Evolutionary conservation across 2,888 invertebrate genomes (phyloP), one percentile per base, ranked within the genome.

Genomic region (Meandrusa payeni): DNA sequence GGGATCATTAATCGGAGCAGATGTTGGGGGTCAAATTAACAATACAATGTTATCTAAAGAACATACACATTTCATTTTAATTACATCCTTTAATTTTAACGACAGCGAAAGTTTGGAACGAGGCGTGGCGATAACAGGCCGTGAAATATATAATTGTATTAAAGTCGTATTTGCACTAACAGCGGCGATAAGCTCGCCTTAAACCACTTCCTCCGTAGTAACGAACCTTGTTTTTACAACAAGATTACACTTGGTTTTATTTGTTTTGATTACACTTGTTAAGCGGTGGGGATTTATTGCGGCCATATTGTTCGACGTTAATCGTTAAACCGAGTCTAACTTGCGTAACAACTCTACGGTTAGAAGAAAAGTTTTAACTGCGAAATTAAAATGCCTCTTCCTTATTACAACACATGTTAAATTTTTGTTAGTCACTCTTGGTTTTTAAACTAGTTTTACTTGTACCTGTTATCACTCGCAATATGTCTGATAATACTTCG

Each of bases 121-220:
- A 6, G 36, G 17, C 11, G 12, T n/a, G 7, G 12, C 40, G 38
- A 23, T 41, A 54, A 55, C 62, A 72, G 69, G 69, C 73, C 71
- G 69, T 72, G 68, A 74, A 69, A 61, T 71, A 74, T 74, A 74
- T 75, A 69, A 69, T 67, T 61, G 57, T 68, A 74, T 67, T 72
- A 72, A 69, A 59, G 61, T 59, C 55, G 59, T 65, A 66, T 72
- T 69, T 65, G 66, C 61, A 52, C 54, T 61, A 61, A 65, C 61
- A 53, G 54, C 54, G 42, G 45, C 61, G 68, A 73, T 76, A 74
- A 72, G 63, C 54, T 44, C 33, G 48, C 40, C 52, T 57, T 57
- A 55, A 57, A 68, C 57, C 57, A 61, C 61, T 66, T 68, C 57
- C 59, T 61, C 50, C 38, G 47, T 49, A 48, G 50, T n/a, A 64